Percentiles rank a stretch among this genome's conserved stretches.
Evolutionary conservation across 2,797 vertebrate genomes (phyloP).

Genomic region (Sparidentex hasta): DNA sequence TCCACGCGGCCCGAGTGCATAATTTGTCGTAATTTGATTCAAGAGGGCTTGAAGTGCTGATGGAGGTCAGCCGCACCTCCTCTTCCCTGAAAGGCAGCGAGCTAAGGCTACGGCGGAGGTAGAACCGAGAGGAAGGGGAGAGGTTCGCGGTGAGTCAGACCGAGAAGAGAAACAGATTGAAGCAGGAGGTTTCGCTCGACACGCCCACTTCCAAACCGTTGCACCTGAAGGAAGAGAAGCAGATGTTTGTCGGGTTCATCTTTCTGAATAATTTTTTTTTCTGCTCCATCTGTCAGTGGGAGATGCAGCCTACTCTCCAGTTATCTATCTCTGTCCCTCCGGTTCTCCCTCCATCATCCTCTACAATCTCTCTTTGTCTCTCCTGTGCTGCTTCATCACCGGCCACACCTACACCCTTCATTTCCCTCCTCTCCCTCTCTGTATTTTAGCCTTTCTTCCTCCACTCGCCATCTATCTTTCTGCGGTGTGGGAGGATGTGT

Average conservation of each 20-base stretch:
- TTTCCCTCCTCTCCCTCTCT: slow-evolving; percentile 23
- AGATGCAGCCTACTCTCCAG: slow-evolving; percentile 22
- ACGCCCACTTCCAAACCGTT: slow-evolving; percentile 67
- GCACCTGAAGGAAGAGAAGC: slow-evolving; percentile 48
- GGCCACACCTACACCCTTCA: slow-evolving; percentile 30
- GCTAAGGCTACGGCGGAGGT: slow-evolving; percentile 4
- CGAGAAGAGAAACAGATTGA: slow-evolving; percentile 31
- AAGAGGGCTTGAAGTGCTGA: slow-evolving; percentile 50
- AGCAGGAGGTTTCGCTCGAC: slow-evolving; percentile 46
- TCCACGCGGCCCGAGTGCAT: slow-evolving; percentile 27
- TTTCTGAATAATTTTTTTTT: slow-evolving; percentile 13
- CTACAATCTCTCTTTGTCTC: not conserved
- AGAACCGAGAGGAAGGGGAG: slow-evolving; percentile 48
- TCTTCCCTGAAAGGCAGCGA: slow-evolving; percentile 11
- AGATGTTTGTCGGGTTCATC: slow-evolving; percentile 41
- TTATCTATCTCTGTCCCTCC: slow-evolving; percentile 25
- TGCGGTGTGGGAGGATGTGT: slow-evolving; percentile 49
- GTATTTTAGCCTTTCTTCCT: slow-evolving; percentile 42
- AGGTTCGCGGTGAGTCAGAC: slow-evolving; percentile 56
- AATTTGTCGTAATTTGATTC: slow-evolving; percentile 52
- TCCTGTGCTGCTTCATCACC: slow-evolving; percentile 24
- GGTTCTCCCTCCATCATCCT: not conserved
- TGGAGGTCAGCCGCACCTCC: slow-evolving; percentile 55
- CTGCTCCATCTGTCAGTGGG: slow-evolving; percentile 23
- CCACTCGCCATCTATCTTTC: slow-evolving; percentile 35